These are phyloP conservation scores for Hybos culiciformis DNA, from an alignment of 2,888 invertebrate genomes.

Conservation along the genomic window DNA sequence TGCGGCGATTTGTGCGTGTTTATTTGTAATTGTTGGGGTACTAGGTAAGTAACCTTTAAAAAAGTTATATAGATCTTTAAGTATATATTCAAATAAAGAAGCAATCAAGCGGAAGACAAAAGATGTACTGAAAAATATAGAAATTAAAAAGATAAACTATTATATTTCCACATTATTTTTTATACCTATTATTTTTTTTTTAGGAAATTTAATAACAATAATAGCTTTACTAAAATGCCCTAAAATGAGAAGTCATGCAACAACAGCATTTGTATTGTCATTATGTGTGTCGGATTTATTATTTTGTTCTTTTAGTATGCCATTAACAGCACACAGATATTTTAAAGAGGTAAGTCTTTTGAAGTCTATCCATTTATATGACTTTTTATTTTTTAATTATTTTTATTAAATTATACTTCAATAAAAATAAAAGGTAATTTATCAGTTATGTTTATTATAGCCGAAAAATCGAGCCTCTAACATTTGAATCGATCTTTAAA, in stretches of 20 bases:
- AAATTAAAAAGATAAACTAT: too few species aligned
- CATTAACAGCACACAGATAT: constrained; percentile 69
- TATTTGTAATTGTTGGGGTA: constrained; percentile 66
- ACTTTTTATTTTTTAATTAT: not conserved
- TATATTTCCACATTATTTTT: constrained; percentile 1
- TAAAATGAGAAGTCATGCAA: constrained; percentile 68
- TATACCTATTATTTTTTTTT: constrained; percentile 13
- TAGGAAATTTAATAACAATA: constrained; percentile 74
- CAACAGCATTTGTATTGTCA: constrained; percentile 76
- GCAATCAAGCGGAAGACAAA: too few species aligned
- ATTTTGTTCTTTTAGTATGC: constrained; percentile 72
- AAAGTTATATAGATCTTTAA: not conserved
- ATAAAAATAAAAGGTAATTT: too few species aligned
- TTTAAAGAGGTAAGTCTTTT: constrained; percentile 53
- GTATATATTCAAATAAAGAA: too few species aligned
- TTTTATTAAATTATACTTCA: not conserved
- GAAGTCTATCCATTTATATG: too few species aligned
- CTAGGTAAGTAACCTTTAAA: constrained; percentile 45
- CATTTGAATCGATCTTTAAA: too few species aligned
- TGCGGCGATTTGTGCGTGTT: constrained; percentile 63
- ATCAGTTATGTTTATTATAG: too few species aligned
- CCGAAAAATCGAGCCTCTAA: too few species aligned
- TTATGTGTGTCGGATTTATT: constrained; percentile 74
- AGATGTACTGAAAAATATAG: too few species aligned
- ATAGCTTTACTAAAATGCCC: constrained; percentile 63